Base-by-base conservation (phyloP, 1,140 invertebrate species). In the Bathynomus jamesi region DNA sequence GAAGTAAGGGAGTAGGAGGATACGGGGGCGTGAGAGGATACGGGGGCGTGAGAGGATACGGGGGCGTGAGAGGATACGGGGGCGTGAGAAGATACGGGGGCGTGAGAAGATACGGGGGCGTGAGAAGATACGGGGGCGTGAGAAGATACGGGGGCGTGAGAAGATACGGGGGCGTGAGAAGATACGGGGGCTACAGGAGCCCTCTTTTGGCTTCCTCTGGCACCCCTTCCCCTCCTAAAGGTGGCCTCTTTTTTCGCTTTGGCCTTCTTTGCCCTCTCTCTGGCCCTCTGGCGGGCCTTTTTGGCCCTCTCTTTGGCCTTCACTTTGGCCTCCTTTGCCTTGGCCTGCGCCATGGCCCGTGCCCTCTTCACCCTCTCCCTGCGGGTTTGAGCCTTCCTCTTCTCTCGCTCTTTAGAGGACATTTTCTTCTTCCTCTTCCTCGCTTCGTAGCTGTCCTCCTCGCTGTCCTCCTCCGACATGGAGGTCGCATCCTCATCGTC, bases 401-500 rank as follows among this genome's bases (percentile, higher is more conserved):
- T 25, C 61, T 4, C 24, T 11, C 21, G 2, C 7, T 21, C 27
- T 46, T 10, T 46, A 11, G 10, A 11, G n/a, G 40, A 11, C 40
- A 11, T 46, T 46, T 46, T 46, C 10, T 28, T 28, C 8, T 4
- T 28, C 27, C 27, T 10, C 27, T 24, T 1, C 28, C 61, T 63
- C 24, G 53, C 17, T 17, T 70, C 69, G 10, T 28, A 30, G 17
- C 13, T 13, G n/a, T 63, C 69, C 24, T 0, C 29, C 7, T 72
- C 70, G 53, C 67, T 73, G 7, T 70, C 70, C 11, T 63, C 61
- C 24, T 64, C 40, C 4, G 70, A 66, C 21, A 40, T 4, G 27
- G 53, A 61, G 17, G 67, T n/a, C 2, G 46, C 53, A 25, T 62
- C 62, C 62, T 31, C 65, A 32, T 74, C 70, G 63, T 77, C 72